These are phyloP conservation scores for Loripinus fragilis DNA, from an alignment of 2,888 invertebrate species.

Conservation along the genomic window DNA sequence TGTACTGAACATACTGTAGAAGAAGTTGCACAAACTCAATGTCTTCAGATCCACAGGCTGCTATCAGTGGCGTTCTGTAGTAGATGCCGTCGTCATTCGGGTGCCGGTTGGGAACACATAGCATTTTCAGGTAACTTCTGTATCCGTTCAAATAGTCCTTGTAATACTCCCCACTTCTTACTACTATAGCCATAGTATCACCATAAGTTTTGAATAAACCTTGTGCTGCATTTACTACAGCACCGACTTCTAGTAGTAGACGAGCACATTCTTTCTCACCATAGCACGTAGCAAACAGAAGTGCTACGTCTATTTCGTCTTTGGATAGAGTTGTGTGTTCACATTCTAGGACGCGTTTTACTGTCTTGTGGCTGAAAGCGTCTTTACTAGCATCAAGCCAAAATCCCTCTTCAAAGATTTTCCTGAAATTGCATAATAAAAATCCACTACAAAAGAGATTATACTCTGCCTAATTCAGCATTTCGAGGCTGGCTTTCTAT, in stretches of 20 bases:
- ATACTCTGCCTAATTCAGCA: no score
- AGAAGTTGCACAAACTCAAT: constrained; percentile 40
- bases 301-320: neutral
- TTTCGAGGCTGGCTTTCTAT: no score
- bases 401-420: constrained; percentile 47
- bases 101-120: constrained; percentile 31
- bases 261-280: neutral
- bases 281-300: neutral
- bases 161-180: no score
- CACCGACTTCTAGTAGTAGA: neutral
- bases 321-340: neutral
- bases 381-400: no score
- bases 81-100: constrained; percentile 38
- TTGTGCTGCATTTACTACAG: constrained; percentile 36
- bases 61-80: constrained; percentile 50
- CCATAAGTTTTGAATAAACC: constrained; percentile 46
- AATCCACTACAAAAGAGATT: no score
- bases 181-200: constrained; percentile 43
- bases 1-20: constrained; percentile 39
- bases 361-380: neutral
- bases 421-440: constrained; percentile 44
- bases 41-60: constrained; percentile 46
- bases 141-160: constrained; percentile 34
- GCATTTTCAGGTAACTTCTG: constrained; percentile 24
- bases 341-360: neutral